Conservation (phyloP, 2,797 vertebrate genomes). For the Phataginus tricuspis region DNA sequence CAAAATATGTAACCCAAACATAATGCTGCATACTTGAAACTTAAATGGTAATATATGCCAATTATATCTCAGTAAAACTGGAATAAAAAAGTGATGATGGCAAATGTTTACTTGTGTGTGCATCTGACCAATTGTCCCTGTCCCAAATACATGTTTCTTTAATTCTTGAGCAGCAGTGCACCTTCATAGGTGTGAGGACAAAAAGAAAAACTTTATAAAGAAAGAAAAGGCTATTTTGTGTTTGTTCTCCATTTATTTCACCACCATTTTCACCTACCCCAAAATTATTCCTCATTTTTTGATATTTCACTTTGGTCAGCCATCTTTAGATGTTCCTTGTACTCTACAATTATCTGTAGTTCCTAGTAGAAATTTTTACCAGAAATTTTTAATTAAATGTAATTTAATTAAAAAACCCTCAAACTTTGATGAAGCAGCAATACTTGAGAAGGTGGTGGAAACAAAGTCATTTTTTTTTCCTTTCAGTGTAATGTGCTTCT, state of each 20-base stretch:
- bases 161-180: neutral
- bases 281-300: slow-evolving; percentile 3
- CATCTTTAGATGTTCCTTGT: neutral
- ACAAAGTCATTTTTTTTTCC: slow-evolving; percentile 28
- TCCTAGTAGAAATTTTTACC: neutral
- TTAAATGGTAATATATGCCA: neutral
- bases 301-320: neutral
- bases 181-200: neutral
- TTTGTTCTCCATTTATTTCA: neutral
- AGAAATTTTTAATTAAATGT: slow-evolving; percentile 61
- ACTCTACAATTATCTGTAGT: neutral
- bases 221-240: neutral
- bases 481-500: slow-evolving; percentile 7
- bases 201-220: neutral
- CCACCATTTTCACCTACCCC: neutral
- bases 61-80: neutral
- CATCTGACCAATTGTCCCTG: neutral
- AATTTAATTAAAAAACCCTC: slow-evolving; percentile 56
- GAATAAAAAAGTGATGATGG: neutral
- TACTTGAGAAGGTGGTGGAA: neutral
- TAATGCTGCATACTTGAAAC: neutral
- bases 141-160: neutral
- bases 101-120: neutral
- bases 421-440: slow-evolving; percentile 29
- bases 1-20: neutral